phyloP scores from a whole-genome alignment of 2,113 vertebrate genomes.

The Ptychochromis oligacanthus region DNA sequence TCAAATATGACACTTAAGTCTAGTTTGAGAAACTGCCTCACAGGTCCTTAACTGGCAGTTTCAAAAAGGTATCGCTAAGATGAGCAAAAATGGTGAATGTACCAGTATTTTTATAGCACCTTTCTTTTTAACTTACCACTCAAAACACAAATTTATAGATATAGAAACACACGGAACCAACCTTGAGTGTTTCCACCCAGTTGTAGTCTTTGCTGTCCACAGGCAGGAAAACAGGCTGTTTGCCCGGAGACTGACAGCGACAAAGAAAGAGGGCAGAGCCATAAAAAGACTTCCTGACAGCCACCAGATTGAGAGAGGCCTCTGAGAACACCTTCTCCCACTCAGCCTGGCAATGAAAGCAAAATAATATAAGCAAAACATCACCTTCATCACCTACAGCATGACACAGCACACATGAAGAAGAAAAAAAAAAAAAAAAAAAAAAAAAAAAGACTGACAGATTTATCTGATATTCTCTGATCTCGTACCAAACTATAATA shows the following conservation, averaged over 20 bases:
- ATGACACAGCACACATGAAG: background rate
- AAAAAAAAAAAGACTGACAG: background rate
- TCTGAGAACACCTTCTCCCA: constrained; percentile 86
- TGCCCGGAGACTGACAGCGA: constrained; percentile 65
- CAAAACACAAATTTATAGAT: too few species aligned
- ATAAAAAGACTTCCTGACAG: constrained; percentile 87
- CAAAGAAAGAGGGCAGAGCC: constrained; percentile 90
- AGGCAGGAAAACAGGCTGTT: constrained; percentile 80
- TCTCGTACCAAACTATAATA: background rate
- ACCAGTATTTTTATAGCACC: too few species aligned
- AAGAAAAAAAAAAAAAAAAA: background rate
- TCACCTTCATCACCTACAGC: background rate
- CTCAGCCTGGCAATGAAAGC: constrained; percentile 78
- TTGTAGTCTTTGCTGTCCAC: constrained; percentile 84
- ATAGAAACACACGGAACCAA: constrained; percentile 59
- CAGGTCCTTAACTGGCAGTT: too few species aligned
- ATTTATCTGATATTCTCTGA: too few species aligned
- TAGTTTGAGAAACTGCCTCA: too few species aligned
- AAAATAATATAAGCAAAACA: background rate
- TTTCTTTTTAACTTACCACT: too few species aligned
- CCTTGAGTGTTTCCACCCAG: constrained; percentile 95
- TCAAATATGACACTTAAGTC: too few species aligned
- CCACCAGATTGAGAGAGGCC: constrained; percentile 79
- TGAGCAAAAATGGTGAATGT: too few species aligned
- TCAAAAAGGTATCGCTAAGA: too few species aligned